Evolutionary conservation across 1,140 invertebrate genomes (phyloP), one percentile per base, ranked within the genome.

Genomic region (Sesamia nonagrioides): DNA sequence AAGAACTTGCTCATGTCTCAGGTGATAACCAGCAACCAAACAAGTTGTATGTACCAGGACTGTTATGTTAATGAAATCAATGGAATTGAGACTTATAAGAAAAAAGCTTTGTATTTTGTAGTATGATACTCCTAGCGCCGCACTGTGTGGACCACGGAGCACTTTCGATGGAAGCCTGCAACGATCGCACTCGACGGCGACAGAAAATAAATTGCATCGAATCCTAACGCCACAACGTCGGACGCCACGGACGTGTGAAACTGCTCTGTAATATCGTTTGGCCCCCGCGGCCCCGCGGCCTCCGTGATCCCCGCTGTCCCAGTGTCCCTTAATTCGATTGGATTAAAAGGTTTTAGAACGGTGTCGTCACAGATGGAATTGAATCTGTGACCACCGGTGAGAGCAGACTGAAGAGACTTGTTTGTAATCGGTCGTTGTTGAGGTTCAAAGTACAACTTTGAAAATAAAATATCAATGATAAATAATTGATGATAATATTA

Each of bases 261-360:
- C 33, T 54, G 33, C 48, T 52, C 6, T 52, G 27, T 72, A 54
- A 54, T 68, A 37, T 35, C 13, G 21, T 66, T 42, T 42, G 35
- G n/a, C 35, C 17, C 27, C 33, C 8, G 58, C 33, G 33, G 9
- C 33, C 58, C 37, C 5, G 37, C 37, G 37, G 37, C 6, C 37
- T 6, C 37, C 37, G 37, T 6, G 37, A 40, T 40, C 37, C 37
- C 35, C 37, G 35, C 35, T 6, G 6, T 35, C 35, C 72, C 75
- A 66, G 73, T 66, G 69, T 69, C 78, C 60, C 69, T 79, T 80
- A 50, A 75, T 77, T 80, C 75, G 78, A 79, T 75, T 77, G 69
- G 40, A 75, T 80, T 82, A 80, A n/a, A 71, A 75, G 42, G 13
- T 56, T 42, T 18, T 13, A 68, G 37, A 37, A 37, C 33, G 11